Evolutionary conservation across 2,888 invertebrate species (phyloP), one percentile per base, ranked within the genome.

Genomic region (Pristionchus mayeri): DNA sequence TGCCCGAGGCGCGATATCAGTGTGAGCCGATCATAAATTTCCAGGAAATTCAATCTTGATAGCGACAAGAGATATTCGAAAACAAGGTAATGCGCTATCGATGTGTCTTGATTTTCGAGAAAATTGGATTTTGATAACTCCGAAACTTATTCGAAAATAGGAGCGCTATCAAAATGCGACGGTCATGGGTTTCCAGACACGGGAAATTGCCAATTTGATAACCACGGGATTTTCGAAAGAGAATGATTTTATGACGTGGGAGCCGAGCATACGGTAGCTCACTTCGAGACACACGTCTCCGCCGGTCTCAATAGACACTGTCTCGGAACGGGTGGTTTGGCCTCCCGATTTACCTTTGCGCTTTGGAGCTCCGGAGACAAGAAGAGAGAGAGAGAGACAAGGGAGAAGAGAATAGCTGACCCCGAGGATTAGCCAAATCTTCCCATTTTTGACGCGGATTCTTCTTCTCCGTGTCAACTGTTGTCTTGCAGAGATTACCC

Each of bases 401-500:
- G 50, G 76, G 34, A 76, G 76, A 76, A 76, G n/a, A n/a, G 76
- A 76, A 48, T 48, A 34, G 76, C 30, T 48, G 76, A 50, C 71
- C 40, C 71, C 71, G 2, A 13, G 76, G 50, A 50, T 50, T 50
- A 50, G 30, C 27, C 16, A 16, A 71, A 16, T 48, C 75, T n/a
- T n/a, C 24, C 76, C 30, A 34, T 50, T 76, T n/a, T 30, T 34
- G 50, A 44, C 21, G 67, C 40, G 7, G 71, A 34, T 50, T 76
- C 76, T 76, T 27, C 71, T 30, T 13, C 71, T 44, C 57, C 63
- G 63, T 71, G 71, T 71, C 71, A 71, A 71, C 71, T 71, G 71
- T 71, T 71, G 71, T 71, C 40, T 44, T 67, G 57, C 30, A 24
- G 63, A 71, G 71, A 71, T 71, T 63, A 63, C 63, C 40, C 13